These are phyloP conservation scores for Austrolebias charrua DNA, from an alignment of 2,797 vertebrate species.

Conservation along the genomic window DNA sequence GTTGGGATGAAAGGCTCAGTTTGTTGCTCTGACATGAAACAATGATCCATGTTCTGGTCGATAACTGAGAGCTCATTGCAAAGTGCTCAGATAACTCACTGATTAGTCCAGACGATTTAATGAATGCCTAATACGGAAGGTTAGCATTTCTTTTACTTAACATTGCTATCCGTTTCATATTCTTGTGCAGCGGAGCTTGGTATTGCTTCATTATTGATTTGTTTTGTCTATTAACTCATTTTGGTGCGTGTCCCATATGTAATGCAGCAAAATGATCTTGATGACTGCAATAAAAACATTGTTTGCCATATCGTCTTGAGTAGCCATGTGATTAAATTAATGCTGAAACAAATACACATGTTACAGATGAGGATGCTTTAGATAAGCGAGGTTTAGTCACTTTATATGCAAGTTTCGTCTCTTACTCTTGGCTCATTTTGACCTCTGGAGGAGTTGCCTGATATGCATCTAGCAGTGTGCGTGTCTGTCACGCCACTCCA, in stretches of 20 bases:
- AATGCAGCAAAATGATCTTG: background rate
- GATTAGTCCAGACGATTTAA: conserved; percentile 53
- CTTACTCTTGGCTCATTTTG: conserved; percentile 11
- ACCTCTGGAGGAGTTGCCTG: conserved; percentile 41
- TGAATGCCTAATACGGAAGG: conserved; percentile 50
- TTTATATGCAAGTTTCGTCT: conserved; percentile 10
- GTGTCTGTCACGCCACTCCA: conserved; percentile 15
- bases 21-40: conserved; percentile 69
- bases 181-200: conserved; percentile 43
- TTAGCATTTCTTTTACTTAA: conserved; percentile 26
- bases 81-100: conserved; percentile 44
- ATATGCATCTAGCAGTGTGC: conserved; percentile 21
- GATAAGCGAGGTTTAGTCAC: conserved; percentile 46
- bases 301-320: conserved; percentile 28
- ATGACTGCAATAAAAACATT: conserved; percentile 1
- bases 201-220: conserved; percentile 27
- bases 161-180: conserved; percentile 44
- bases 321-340: conserved; percentile 50
- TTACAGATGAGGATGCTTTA: conserved; percentile 53
- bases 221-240: conserved; percentile 20
- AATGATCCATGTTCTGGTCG: conserved; percentile 55
- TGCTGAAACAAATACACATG: conserved; percentile 38
- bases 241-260: conserved; percentile 1
- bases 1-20: conserved; percentile 56
- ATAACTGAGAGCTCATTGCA: conserved; percentile 69